Evolutionary conservation across 2,888 invertebrate genomes (phyloP).

Genomic region (Ethmia dodecea): DNA sequence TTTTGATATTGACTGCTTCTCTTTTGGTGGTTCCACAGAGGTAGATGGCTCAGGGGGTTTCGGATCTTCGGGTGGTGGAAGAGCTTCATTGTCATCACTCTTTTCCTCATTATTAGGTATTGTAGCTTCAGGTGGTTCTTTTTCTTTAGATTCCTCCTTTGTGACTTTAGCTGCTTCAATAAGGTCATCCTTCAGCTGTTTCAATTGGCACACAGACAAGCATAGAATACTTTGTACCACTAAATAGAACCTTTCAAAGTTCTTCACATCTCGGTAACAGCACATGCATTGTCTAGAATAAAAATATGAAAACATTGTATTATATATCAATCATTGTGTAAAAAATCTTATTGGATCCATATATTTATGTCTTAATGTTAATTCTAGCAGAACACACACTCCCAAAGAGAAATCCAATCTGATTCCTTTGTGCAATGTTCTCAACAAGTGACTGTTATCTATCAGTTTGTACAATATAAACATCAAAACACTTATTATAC

Average conservation of each 20-base stretch:
- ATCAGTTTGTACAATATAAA: too few relatives aligned
- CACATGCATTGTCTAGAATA: conserved; percentile 94
- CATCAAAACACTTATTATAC: too few relatives aligned
- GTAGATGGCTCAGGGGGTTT: conserved; percentile 35
- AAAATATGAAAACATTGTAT: too few relatives aligned
- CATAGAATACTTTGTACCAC: conserved; percentile 92
- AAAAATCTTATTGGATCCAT: too few relatives aligned
- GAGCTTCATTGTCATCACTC: conserved; percentile 25
- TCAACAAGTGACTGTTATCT: too few relatives aligned
- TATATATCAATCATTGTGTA: too few relatives aligned
- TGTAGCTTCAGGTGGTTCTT: conserved; percentile 27
- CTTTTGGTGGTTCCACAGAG: conserved; percentile 28
- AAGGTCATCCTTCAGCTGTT: conserved; percentile 81
- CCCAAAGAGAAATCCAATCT: too few relatives aligned
- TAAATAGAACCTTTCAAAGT: conserved; percentile 93
- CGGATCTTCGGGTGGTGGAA: conserved; percentile 27
- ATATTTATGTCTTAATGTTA: too few relatives aligned
- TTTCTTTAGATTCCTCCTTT: conserved; percentile 44
- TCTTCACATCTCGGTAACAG: conserved; percentile 94
- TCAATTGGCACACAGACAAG: conserved; percentile 89
- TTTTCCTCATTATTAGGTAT: conserved; percentile 34
- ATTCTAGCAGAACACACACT: too few relatives aligned
- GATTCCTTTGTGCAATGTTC: too few relatives aligned
- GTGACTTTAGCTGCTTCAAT: conserved; percentile 52
- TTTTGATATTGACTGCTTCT: conserved; percentile 29